Percentiles rank a stretch among this genome's conserved stretches.
Evolutionary conservation across 2,113 vertebrate genomes (phyloP).

Genomic region (Setophaga kirtlandii): DNA sequence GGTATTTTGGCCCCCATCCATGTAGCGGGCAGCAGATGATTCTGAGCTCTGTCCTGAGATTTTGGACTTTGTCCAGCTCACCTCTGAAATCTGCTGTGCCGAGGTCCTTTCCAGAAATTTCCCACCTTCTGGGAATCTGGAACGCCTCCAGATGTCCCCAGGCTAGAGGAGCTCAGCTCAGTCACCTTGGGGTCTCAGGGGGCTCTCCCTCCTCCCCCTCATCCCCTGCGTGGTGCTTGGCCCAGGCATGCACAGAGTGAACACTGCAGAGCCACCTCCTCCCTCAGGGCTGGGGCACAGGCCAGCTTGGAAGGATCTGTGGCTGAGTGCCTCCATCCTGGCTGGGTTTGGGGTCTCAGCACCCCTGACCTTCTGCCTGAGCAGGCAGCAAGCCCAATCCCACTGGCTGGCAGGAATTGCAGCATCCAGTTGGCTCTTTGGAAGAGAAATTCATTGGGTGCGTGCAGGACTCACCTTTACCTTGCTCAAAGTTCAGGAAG

Average conservation of each 20-base stretch:
- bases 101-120: background rate
- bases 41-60: background rate
- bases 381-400: background rate
- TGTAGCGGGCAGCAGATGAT: background rate
- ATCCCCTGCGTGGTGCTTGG: background rate
- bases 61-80: slow-evolving; percentile 25
- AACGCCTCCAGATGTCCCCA: background rate
- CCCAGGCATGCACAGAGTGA: fast-evolving
- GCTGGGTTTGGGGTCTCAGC: background rate
- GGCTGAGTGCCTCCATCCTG: background rate
- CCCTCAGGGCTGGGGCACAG: background rate
- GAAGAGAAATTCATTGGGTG: fast-evolving
- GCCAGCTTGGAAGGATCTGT: background rate
- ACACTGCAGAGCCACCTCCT: background rate
- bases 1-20: background rate
- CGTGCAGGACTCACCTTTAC: fast-evolving
- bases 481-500: background rate
- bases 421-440: background rate
- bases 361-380: background rate
- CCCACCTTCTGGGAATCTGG: background rate
- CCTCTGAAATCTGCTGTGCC: background rate
- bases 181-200: background rate
- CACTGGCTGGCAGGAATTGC: background rate
- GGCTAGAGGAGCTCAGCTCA: background rate
- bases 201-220: background rate